Conservation (phyloP, 2,797 vertebrate genomes). For the Masticophis lateralis region DNA sequence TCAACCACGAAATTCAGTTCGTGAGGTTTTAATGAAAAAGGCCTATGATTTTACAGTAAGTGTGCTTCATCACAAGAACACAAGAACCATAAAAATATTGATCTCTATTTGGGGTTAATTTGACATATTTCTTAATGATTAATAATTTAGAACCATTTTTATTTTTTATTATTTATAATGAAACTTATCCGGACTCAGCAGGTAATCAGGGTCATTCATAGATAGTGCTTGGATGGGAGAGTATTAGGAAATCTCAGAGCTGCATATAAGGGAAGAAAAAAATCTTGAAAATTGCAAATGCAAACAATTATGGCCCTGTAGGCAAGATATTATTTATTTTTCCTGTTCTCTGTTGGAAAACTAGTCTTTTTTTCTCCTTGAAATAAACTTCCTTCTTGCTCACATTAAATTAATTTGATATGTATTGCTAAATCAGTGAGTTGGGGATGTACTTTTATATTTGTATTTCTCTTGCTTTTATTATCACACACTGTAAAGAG, state of each 20-base stretch:
- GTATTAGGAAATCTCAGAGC: background rate
- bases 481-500: background rate
- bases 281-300: background rate
- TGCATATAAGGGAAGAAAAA: background rate
- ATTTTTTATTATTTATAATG: background rate
- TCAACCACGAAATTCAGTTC: conserved; percentile 73
- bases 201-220: background rate
- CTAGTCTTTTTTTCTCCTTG: background rate
- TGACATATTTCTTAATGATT: conserved; percentile 49
- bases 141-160: background rate
- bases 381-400: background rate
- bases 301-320: background rate
- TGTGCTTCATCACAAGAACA: conserved; percentile 44
- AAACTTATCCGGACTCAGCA: background rate
- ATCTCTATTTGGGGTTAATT: conserved; percentile 52
- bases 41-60: conserved; percentile 82
- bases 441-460: background rate
- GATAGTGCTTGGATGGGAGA: background rate
- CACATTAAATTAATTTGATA: background rate
- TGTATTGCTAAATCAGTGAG: background rate
- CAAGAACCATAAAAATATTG: conserved; percentile 44
- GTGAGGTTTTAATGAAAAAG: conserved; percentile 88
- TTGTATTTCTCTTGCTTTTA: background rate
- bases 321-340: background rate
- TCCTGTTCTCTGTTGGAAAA: background rate